Conservation (phyloP, 2,113 vertebrate genomes). For the Apteryx mantelli region DNA sequence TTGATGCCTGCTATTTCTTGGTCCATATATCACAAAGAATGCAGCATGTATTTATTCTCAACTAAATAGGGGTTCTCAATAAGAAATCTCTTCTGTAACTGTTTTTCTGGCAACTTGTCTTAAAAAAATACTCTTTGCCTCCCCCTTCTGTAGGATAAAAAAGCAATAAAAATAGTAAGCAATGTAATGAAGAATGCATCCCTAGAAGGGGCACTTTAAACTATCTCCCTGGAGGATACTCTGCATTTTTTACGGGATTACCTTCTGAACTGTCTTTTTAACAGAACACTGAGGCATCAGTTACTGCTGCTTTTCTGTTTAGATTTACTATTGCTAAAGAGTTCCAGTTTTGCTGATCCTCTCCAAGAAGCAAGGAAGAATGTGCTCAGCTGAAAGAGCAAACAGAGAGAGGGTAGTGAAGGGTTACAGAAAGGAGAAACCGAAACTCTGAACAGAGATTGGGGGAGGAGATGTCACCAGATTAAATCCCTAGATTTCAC, state of each 20-base stretch:
- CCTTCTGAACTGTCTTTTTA: background rate
- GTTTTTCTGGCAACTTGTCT: too few relatives aligned
- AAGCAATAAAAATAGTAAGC: background rate
- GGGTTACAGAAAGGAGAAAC: background rate
- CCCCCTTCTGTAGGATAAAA: background rate
- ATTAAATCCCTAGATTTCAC: accelerated
- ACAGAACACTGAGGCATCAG: accelerated
- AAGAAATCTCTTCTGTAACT: background rate
- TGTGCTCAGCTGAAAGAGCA: background rate
- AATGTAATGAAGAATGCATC: accelerated
- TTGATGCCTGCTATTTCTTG: background rate
- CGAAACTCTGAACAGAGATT: background rate
- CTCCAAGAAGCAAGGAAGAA: too few relatives aligned
- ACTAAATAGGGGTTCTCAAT: background rate
- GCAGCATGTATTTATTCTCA: background rate
- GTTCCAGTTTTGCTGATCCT: accelerated
- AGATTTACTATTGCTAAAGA: accelerated
- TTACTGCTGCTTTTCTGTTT: accelerated
- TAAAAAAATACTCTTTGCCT: background rate
- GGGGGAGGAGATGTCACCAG: background rate
- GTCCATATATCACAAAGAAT: background rate
- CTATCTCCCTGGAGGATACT: background rate
- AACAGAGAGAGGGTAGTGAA: background rate
- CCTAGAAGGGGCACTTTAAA: background rate
- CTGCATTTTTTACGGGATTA: background rate